Percentiles rank a stretch among this genome's conserved stretches.
Evolutionary conservation across 2,113 vertebrate genomes (phyloP).

Genomic region (Paedocypris sp.): DNA sequence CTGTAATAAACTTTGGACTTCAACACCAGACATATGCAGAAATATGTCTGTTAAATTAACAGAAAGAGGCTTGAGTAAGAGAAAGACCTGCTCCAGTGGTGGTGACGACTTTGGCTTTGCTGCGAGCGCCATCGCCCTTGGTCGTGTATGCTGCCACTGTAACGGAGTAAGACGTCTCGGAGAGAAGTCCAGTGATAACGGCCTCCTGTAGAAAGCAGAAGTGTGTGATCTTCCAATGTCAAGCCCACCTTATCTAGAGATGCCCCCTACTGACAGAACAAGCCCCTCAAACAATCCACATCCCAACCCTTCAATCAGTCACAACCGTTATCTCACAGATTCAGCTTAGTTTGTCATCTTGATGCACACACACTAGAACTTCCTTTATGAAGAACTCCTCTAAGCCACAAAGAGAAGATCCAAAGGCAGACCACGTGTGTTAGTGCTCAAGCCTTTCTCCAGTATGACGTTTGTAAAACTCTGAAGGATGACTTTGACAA

Average conservation of each 20-base stretch:
- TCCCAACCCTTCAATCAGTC: not conserved
- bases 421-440: conserved; percentile 7
- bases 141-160: conserved; percentile 95
- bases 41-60: too few relatives aligned
- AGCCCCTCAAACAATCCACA: conserved; percentile 5
- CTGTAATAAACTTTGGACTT: too few relatives aligned
- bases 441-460: conserved; percentile 4
- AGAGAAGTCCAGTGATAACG: conserved; percentile 75
- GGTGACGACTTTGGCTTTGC: conserved; percentile 87
- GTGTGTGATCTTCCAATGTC: not conserved
- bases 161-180: conserved; percentile 90
- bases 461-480: not conserved
- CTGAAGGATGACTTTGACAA: not conserved
- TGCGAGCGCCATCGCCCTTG: conserved; percentile 90
- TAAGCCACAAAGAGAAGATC: conserved; percentile 19
- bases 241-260: not conserved
- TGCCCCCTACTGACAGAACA: not conserved
- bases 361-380: not conserved
- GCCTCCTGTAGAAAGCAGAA: conserved; percentile 69
- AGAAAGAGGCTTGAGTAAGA: too few relatives aligned
- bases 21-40: too few relatives aligned
- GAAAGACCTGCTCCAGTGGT: conserved; percentile 94
- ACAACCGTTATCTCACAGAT: conserved; percentile 12
- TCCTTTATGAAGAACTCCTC: not conserved
- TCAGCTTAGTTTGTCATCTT: not conserved